A percentile compares a stretch with the other conserved stretches of the same genome.
Conservation (phyloP, 2,888 invertebrate species). For the Chelonus formosanus region DNA sequence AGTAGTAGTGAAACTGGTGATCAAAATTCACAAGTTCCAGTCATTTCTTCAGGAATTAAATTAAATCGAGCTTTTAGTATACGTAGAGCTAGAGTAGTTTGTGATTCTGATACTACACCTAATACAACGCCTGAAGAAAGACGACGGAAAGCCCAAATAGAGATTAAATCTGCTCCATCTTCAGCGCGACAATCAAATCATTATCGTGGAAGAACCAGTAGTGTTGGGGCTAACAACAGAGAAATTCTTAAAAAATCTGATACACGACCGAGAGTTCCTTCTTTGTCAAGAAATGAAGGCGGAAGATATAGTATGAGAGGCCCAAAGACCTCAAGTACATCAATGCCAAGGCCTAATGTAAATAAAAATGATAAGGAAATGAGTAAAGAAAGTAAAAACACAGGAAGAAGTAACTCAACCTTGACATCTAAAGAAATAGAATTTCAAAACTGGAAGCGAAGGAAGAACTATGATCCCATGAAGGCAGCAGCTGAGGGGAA, state of each 20-base stretch:
- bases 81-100: slow-evolving; percentile 52
- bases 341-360: slow-evolving; percentile 46
- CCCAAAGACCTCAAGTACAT: slow-evolving; percentile 52
- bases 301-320: slow-evolving; percentile 74
- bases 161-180: slow-evolving; percentile 46
- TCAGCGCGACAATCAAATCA: slow-evolving; percentile 49
- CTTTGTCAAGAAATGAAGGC: slow-evolving; percentile 71
- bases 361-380: slow-evolving; percentile 36
- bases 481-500: slow-evolving; percentile 90
- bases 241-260: slow-evolving; percentile 50
- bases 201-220: slow-evolving; percentile 49
- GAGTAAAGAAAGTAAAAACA: slow-evolving; percentile 66
- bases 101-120: slow-evolving; percentile 57
- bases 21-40: slow-evolving; percentile 41
- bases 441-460: slow-evolving; percentile 94
- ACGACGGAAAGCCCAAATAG: slow-evolving; percentile 48
- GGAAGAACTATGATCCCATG: slow-evolving; percentile 95
- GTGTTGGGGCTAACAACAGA: slow-evolving; percentile 44
- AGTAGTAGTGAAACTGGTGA: slow-evolving; percentile 57
- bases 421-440: slow-evolving; percentile 82
- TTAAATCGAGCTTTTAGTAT: slow-evolving; percentile 56
- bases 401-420: slow-evolving; percentile 75
- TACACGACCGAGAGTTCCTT: slow-evolving; percentile 50
- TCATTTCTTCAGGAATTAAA: slow-evolving; percentile 54
- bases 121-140: slow-evolving; percentile 56